Conservation (phyloP, 2,113 vertebrate genomes). For the Paracanthobrama guichenoti region DNA sequence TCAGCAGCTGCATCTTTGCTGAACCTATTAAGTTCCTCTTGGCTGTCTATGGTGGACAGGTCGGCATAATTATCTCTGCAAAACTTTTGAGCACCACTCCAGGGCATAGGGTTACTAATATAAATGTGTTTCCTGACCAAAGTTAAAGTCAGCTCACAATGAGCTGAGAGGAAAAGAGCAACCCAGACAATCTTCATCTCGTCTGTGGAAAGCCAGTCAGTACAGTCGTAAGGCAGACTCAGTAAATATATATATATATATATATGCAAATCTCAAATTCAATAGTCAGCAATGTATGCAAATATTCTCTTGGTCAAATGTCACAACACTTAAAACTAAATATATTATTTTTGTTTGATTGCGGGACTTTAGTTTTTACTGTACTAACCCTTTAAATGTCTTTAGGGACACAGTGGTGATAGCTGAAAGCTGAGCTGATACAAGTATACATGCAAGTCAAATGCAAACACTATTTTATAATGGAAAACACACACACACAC, state of each 20-base stretch:
- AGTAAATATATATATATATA: background rate
- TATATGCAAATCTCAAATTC: background rate
- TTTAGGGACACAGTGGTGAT: too few relatives aligned
- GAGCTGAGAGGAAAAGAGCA: constrained; percentile 4
- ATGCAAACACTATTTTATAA: background rate
- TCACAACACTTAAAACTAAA: background rate
- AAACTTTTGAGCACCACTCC: background rate
- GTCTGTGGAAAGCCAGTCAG: background rate
- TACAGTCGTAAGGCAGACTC: background rate
- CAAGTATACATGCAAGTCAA: background rate
- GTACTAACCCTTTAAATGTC: too few relatives aligned
- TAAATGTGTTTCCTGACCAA: background rate
- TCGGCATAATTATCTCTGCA: background rate
- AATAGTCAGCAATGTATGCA: background rate
- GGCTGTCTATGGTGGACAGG: background rate
- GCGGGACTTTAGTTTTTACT: too few relatives aligned
- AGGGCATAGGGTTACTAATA: accelerated
- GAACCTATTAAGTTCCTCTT: background rate
- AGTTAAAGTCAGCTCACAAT: background rate
- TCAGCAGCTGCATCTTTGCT: accelerated
- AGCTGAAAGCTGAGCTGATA: too few relatives aligned
- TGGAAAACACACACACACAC: background rate
- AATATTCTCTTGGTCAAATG: background rate
- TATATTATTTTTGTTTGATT: too few relatives aligned
- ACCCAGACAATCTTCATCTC: background rate